Conservation (phyloP, 2,113 vertebrate genomes). For the Myocastor coypus region DNA sequence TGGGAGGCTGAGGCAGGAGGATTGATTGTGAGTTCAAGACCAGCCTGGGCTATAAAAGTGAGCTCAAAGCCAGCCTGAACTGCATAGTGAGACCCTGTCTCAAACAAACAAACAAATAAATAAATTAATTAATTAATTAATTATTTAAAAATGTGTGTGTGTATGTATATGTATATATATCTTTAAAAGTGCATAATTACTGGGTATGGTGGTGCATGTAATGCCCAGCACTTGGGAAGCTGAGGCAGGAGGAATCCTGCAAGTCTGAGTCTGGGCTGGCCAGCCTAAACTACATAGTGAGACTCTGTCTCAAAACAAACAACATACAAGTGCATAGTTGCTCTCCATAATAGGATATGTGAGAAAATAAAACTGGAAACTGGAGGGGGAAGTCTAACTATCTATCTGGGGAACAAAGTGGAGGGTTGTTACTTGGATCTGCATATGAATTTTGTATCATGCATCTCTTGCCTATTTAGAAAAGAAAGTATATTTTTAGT, state of each 20-base stretch:
- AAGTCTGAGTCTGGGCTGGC: not conserved
- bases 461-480: not conserved
- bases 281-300: not conserved
- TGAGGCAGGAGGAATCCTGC: not conserved
- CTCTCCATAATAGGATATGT: not conserved
- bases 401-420: not conserved
- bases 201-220: not conserved
- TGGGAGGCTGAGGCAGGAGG: too few species aligned
- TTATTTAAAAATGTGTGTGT: too few species aligned
- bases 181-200: not conserved
- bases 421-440: not conserved
- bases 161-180: slow-evolving; percentile 50
- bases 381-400: not conserved
- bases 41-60: too few species aligned
- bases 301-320: not conserved
- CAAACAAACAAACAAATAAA: too few species aligned
- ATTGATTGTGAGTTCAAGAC: too few species aligned
- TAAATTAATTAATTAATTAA: too few species aligned
- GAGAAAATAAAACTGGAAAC: slow-evolving; percentile 31
- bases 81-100: too few species aligned
- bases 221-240: not conserved
- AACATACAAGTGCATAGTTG: not conserved
- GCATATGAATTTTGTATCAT: slow-evolving; percentile 27
- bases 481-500: not conserved
- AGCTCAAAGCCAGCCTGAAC: too few species aligned